A percentile compares a stretch with the other conserved stretches of the same genome.
These are phyloP conservation scores for Apotomis capreana DNA, from an alignment of 2,888 invertebrate species.

Conservation along the genomic window DNA sequence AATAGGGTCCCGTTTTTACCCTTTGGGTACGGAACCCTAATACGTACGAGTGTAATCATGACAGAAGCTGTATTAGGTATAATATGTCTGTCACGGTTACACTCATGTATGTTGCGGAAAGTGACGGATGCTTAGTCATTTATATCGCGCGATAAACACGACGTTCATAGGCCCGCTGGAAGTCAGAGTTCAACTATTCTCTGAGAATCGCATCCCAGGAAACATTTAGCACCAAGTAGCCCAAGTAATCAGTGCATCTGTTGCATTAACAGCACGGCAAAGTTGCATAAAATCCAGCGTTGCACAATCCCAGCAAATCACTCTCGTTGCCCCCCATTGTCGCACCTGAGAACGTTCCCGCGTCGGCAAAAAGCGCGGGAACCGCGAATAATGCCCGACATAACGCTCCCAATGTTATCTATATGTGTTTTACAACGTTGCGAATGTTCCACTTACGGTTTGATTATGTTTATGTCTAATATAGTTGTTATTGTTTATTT, in stretches of 20 bases:
- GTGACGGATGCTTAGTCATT: too few relatives aligned
- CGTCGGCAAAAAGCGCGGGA: slow-evolving; percentile 82
- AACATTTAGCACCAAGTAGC: slow-evolving; percentile 58
- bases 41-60: too few relatives aligned
- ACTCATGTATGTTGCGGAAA: too few relatives aligned
- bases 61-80: too few relatives aligned
- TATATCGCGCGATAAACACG: too few relatives aligned
- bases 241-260: slow-evolving; percentile 67
- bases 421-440: slow-evolving; percentile 68
- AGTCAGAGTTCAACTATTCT: neutral
- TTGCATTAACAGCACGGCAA: slow-evolving; percentile 69
- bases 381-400: slow-evolving; percentile 79
- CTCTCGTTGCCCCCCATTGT: slow-evolving; percentile 80
- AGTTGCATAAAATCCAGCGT: slow-evolving; percentile 73
- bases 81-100: too few relatives aligned
- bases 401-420: slow-evolving; percentile 81
- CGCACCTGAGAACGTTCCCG: slow-evolving; percentile 82
- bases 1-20: too few relatives aligned
- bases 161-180: too few relatives aligned
- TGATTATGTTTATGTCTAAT: slow-evolving; percentile 40
- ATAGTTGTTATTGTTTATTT: slow-evolving; percentile 39
- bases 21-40: too few relatives aligned
- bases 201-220: slow-evolving; percentile 48
- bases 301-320: slow-evolving; percentile 78
- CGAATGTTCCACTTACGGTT: slow-evolving; percentile 69